Conservation (phyloP, 1,140 invertebrate genomes). For the Trichonephila clavipes region DNA sequence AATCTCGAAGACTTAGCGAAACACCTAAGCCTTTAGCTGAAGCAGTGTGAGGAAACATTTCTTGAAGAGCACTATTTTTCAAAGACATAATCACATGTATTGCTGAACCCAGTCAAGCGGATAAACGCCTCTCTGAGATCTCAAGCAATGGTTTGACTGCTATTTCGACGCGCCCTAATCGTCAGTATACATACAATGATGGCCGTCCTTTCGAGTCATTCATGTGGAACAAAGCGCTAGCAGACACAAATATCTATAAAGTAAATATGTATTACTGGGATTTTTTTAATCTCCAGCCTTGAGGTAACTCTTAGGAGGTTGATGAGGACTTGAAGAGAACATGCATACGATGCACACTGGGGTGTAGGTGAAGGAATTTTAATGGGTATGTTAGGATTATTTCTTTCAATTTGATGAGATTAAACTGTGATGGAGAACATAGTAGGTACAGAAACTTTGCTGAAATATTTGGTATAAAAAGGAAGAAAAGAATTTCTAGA, state of each 20-base stretch:
- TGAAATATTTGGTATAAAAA: too few relatives aligned
- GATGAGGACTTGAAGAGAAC: not conserved
- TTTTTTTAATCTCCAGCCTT: not conserved
- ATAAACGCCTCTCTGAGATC: not conserved
- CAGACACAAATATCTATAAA: not conserved
- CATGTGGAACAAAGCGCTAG: not conserved
- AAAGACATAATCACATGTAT: not conserved
- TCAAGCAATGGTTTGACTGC: not conserved
- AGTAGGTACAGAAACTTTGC: too few relatives aligned
- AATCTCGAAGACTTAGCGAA: not conserved
- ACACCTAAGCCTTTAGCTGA: not conserved
- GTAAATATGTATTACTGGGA: slow-evolving; percentile 15
- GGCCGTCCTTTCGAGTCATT: not conserved
- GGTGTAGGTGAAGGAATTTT: not conserved
- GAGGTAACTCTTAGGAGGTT: not conserved
- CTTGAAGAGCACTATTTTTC: not conserved
- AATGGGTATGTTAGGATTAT: not conserved
- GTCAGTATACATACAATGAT: slow-evolving; percentile 4
- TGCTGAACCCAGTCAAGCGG: not conserved
- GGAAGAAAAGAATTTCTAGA: too few relatives aligned
- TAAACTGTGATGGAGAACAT: too few relatives aligned
- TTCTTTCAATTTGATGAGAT: not conserved
- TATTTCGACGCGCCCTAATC: not conserved
- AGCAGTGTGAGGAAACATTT: not conserved
- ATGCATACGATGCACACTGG: not conserved